These are phyloP conservation scores for Drosophila silvestris DNA, from an alignment of 2,888 invertebrate species.

Conservation along the genomic window DNA sequence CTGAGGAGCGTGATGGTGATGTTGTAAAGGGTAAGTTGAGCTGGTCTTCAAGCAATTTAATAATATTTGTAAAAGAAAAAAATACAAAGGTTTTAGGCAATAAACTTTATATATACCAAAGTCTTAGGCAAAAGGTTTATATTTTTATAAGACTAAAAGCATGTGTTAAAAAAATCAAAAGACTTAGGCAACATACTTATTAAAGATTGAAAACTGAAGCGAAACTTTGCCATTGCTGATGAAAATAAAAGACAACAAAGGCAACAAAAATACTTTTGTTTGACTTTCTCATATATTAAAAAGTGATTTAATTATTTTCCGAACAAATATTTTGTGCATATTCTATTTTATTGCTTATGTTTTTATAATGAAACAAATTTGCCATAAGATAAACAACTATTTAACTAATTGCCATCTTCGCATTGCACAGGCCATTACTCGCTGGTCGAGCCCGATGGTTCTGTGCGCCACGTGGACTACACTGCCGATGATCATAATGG, in stretches of 20 bases:
- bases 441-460: conserved; percentile 86
- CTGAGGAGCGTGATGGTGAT: conserved; percentile 90
- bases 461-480: conserved; percentile 87
- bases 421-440: conserved; percentile 87
- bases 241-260: conserved; percentile 32
- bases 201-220: background rate
- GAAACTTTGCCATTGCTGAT: background rate
- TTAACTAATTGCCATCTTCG: background rate
- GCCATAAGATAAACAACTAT: background rate
- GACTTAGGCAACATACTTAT: conserved; percentile 31
- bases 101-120: background rate
- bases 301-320: background rate
- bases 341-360: background rate
- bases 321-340: background rate
- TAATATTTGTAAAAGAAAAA: too few species aligned
- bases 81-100: background rate
- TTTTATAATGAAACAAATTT: background rate
- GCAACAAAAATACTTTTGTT: conserved; percentile 53
- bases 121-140: background rate
- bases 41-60: background rate
- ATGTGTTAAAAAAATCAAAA: conserved; percentile 13
- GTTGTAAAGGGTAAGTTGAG: conserved; percentile 87
- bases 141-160: background rate
- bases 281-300: background rate
- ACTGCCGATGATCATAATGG: conserved; percentile 90